These are phyloP conservation scores for Lacanobia wlatinum DNA, from an alignment of 2,888 invertebrate species.

Conservation along the genomic window DNA sequence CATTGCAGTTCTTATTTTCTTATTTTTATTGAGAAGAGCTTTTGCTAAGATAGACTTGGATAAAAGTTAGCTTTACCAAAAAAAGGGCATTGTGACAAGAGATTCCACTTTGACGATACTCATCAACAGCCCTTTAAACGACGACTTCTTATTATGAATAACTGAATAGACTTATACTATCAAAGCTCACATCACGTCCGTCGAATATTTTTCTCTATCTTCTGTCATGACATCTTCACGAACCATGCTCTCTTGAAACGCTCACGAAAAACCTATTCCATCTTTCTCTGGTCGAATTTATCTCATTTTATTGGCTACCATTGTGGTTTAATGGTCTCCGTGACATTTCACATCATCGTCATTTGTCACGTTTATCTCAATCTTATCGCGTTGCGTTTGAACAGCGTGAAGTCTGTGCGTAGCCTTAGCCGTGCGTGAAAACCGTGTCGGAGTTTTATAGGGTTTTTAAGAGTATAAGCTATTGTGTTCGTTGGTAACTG, in stretches of 20 bases:
- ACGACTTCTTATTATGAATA: not conserved
- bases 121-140: constrained; percentile 1
- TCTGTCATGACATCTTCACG: constrained; percentile 1
- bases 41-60: constrained; percentile 1
- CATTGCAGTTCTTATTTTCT: not conserved
- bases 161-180: not conserved
- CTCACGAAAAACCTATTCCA: constrained; percentile 53
- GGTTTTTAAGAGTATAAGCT: constrained; percentile 37
- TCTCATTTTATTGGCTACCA: constrained; percentile 63
- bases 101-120: not conserved
- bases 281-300: constrained; percentile 54
- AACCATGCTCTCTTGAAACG: constrained; percentile 26
- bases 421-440: constrained; percentile 57
- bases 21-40: not conserved
- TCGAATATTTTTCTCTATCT: constrained; percentile 2
- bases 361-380: constrained; percentile 72
- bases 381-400: constrained; percentile 66
- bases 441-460: constrained; percentile 51
- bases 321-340: constrained; percentile 66
- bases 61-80: not conserved
- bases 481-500: constrained; percentile 4
- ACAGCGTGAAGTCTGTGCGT: constrained; percentile 65
- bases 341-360: constrained; percentile 69
- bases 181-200: constrained; percentile 3
- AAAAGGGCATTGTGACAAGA: not conserved